Evolutionary conservation across 2,888 invertebrate genomes (phyloP), one percentile per base, ranked within the genome.

Genomic region (Cantharis lateralis): DNA sequence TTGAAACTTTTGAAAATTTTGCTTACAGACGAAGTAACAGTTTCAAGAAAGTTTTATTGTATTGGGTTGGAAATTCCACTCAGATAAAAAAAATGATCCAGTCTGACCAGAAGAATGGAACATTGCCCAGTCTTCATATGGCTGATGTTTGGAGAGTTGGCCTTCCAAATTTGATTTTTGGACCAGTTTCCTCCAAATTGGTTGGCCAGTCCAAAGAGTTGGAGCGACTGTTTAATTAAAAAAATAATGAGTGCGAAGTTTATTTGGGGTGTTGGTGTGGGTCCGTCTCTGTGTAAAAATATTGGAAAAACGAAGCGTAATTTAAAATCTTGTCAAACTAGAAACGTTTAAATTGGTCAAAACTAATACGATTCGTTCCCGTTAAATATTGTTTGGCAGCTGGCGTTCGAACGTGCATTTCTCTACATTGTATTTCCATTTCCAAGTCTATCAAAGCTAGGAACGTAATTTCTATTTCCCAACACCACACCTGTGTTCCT

Each of bases 401-500:
- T 79, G 79, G 75, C 72, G 71, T 72, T 76, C 74, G 73, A 66
- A 48, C 62, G 72, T 28, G 70, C 28, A 64, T 74, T 66, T 71
- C 68, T 62, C 75, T 72, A 71, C 77, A 79, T 78, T 79, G 79
- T 78, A 77, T 80, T 79, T 79, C 80, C 79, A 80, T 78, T 79
- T 79, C 72, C 78, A 78, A 80, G 80, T 77, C 76, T 78, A 78
- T 80, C 79, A 78, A 77, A 75, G 79, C 76, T 78, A 76, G 78
- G 74, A 81, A 81, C 79, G 81, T 78, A 81, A 81, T 81, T 81
- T 81, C 81, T 78, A 77, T 79, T 77, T 80, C 81, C 78, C 82
- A 79, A 81, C 80, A 80, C 76, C 81, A 81, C 81, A 82, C 82
- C 82, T 82, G 82, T 82, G 82, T 76, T 82, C 82, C 81, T 82